Conservation (phyloP, 2,113 vertebrate species). For the Epinephelus lanceolatus region DNA sequence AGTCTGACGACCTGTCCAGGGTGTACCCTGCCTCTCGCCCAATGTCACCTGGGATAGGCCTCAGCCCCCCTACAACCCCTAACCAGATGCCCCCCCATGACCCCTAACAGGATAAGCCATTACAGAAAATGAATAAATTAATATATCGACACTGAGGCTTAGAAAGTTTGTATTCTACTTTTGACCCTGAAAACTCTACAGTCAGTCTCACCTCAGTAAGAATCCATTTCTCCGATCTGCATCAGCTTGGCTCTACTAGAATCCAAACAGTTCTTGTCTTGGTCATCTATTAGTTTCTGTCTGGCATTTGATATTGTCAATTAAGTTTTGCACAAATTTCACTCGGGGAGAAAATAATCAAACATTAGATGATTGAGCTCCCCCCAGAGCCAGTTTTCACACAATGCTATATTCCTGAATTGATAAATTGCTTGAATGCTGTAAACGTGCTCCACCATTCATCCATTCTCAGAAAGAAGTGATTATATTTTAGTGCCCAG, state of each 20-base stretch:
- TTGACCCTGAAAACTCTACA: slow-evolving; percentile 5
- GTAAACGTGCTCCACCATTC: background rate
- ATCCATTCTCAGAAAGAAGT: background rate
- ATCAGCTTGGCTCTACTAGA: background rate
- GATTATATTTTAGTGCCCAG: background rate
- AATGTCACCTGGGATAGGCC: no score
- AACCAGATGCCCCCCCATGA: no score
- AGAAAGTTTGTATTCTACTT: background rate
- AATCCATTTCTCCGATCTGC: background rate
- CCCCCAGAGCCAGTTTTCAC: background rate
- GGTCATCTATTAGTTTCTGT: no score
- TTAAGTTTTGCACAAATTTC: background rate
- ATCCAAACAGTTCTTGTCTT: background rate
- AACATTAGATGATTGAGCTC: background rate
- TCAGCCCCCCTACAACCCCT: no score
- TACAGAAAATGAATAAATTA: no score
- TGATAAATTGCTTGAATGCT: background rate
- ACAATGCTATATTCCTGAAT: background rate
- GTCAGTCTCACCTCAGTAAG: background rate
- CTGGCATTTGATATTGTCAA: no score
- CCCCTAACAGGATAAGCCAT: no score
- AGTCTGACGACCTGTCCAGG: no score
- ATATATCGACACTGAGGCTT: background rate
- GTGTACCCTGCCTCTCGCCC: no score
- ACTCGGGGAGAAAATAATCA: background rate